Base-by-base conservation (phyloP, 2,888 invertebrate genomes). In the Abrostola triplasia region DNA sequence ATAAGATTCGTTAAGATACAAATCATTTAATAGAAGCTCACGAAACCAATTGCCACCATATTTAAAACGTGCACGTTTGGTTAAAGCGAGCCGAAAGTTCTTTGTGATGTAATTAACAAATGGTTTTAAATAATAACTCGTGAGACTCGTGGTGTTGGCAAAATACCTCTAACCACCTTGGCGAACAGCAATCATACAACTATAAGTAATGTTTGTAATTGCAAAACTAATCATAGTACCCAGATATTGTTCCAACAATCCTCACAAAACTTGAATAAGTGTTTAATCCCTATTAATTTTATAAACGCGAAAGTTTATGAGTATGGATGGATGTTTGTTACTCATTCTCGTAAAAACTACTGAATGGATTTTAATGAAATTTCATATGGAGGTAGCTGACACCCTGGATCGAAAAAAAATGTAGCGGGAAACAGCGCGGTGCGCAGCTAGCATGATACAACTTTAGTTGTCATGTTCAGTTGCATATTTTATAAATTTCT, bases 121-220 rank as follows among this genome's bases (percentile, higher is more conserved):
- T 70, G 52, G 38, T 70, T 70, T 56, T 60, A 37, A 41, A 60
- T 64, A 44, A 57, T 54, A 59, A 57, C 47, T 54, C 38, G 53
- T 55, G 65, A 59, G 65, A 64, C 48, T 70, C 55, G 73, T 76
- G 58, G 70, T 51, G 41, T 72, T 65, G 58, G 41, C 60, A 76
- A 76, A 72, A 65, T 49, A 58, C 42, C 13, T 53, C 44, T 12
- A 8, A 60, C 5, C 55, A 38, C 66, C 77, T 72, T 72, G 58
- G 40, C 48, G 37, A 54, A 41, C 12, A 76, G 72, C 49, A 75
- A 70, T 59, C 11, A 53, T 36, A n/a, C 5, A 47, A 47, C 48
- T 44, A 55, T 37, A 48, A 54, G 51, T 60, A 57, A 52, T 11
- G 5, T 44, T 37, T n/a, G 37, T 44, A 49, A 49, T 66, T 66